Percentiles rank a stretch among this genome's conserved stretches.
phyloP scores from a whole-genome alignment of 1,140 invertebrate species.

The Choristoneura fumiferana region DNA sequence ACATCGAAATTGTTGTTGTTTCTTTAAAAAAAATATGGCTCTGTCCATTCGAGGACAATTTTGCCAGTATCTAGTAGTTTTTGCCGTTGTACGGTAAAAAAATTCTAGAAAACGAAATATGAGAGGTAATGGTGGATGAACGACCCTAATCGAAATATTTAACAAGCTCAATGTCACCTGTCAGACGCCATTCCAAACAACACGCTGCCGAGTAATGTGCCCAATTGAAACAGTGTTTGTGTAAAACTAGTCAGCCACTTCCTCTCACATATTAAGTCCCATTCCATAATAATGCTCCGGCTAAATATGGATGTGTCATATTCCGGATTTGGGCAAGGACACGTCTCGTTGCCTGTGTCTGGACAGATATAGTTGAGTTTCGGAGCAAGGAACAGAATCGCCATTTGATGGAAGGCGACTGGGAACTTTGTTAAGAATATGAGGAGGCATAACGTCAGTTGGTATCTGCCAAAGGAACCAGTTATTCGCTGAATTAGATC shows the following conservation, averaged over 20 bases:
- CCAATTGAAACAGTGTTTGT: conserved; percentile 79
- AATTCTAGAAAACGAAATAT: no score
- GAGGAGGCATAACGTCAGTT: conserved; percentile 81
- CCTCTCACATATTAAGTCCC: conserved; percentile 85
- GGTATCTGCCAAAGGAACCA: conserved; percentile 85
- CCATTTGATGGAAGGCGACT: conserved; percentile 85
- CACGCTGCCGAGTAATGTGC: conserved; percentile 66
- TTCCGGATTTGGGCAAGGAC: conserved; percentile 78
- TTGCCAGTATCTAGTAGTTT: no score
- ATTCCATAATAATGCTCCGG: conserved; percentile 85
- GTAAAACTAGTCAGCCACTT: conserved; percentile 82
- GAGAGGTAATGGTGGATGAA: no score
- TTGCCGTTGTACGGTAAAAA: no score
- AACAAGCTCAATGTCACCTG: conserved; percentile 44
- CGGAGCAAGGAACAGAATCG: conserved; percentile 82
- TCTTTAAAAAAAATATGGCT: no score
- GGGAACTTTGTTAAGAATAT: conserved; percentile 85
- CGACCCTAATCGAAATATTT: no score
- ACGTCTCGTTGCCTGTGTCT: conserved; percentile 44
- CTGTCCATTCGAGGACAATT: no score
- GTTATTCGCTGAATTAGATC: conserved; percentile 79
- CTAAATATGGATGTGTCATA: conserved; percentile 83
- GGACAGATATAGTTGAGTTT: conserved; percentile 74
- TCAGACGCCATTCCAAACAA: conserved; percentile 73
- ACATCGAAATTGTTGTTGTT: no score